Base-by-base conservation (phyloP, 2,888 invertebrate species). In the Eristalis pertinax region DNA sequence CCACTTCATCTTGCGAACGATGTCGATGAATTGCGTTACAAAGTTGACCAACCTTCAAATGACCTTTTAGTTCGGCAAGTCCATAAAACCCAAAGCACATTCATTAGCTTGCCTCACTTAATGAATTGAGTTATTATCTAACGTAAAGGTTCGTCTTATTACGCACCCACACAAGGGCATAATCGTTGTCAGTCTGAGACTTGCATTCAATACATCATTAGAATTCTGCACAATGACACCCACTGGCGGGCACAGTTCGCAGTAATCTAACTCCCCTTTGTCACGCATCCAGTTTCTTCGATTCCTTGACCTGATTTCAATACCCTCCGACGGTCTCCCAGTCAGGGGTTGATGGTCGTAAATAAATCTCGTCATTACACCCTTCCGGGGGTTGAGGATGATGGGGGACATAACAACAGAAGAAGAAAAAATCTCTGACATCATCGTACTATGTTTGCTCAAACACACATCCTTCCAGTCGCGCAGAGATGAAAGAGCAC, bases 251-350 rank as follows among this genome's bases (percentile, higher is more conserved):
- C n/a, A 38, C 32, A 29, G 35, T 73, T 73, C 32, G 15, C 63
- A 73, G 32, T 62, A 72, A 26, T 13, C 73, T 41, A 29, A 70
- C 22, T 35, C 35, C 24, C 58, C 43, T 38, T 19, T 35, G 58
- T 10, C 41, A 29, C n/a, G n/a, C n/a, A 63, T 26, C 35, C 19
- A 64, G 65, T 60, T 64, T n/a, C 35, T 4, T 4, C 56, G 56
- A 79, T 70, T 38, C 68, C 78, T 74, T 84, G 84, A 84, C 87
- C 87, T 73, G 68, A 65, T 80, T 87, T 69, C 26, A 11, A 15
- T 58, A 41, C 58, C 62, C n/a, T 58, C 24, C 26, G 26, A 38
- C 35, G 35, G 58, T n/a, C 19, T 24, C 35, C 29, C 19, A 67
- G 41, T 29, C 22, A n/a, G 22, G 50, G 43, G n/a, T 50, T 19